A percentile compares a stretch with the other conserved stretches of the same genome.
Conservation (phyloP, 2,113 vertebrate genomes). For the Callocephalon fimbriatum region DNA sequence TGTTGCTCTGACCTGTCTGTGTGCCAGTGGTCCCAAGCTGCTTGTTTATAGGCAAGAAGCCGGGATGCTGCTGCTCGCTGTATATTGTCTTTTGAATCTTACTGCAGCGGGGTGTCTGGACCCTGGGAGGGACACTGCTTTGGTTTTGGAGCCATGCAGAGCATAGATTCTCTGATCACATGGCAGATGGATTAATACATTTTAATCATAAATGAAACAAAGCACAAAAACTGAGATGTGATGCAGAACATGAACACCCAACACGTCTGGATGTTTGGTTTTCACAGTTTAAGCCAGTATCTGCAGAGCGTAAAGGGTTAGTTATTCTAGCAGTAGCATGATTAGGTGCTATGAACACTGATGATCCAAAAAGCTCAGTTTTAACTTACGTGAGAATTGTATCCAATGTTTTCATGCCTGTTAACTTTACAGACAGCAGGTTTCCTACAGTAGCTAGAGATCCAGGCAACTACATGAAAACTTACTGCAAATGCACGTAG, state of each 20-base stretch:
- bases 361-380: slow-evolving; percentile 29
- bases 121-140: background rate
- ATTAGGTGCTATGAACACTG: slow-evolving; percentile 31
- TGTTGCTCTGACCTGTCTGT: background rate
- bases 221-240: background rate
- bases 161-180: background rate
- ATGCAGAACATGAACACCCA: background rate
- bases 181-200: background rate
- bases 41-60: background rate
- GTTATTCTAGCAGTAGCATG: slow-evolving; percentile 6
- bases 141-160: background rate
- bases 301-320: slow-evolving; percentile 3
- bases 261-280: background rate
- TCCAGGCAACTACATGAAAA: slow-evolving; percentile 9
- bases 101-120: background rate
- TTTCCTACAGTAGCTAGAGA: slow-evolving; percentile 19
- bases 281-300: background rate
- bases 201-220: background rate
- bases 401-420: slow-evolving; percentile 23
- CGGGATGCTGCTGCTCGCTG: background rate
- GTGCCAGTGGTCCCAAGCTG: background rate
- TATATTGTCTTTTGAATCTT: background rate
- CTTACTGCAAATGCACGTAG: slow-evolving; percentile 45
- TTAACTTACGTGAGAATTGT: slow-evolving; percentile 1
- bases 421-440: slow-evolving; percentile 40